These are phyloP conservation scores for Caenorhabditis afra DNA, from an alignment of 2,888 invertebrate species.

Conservation along the genomic window DNA sequence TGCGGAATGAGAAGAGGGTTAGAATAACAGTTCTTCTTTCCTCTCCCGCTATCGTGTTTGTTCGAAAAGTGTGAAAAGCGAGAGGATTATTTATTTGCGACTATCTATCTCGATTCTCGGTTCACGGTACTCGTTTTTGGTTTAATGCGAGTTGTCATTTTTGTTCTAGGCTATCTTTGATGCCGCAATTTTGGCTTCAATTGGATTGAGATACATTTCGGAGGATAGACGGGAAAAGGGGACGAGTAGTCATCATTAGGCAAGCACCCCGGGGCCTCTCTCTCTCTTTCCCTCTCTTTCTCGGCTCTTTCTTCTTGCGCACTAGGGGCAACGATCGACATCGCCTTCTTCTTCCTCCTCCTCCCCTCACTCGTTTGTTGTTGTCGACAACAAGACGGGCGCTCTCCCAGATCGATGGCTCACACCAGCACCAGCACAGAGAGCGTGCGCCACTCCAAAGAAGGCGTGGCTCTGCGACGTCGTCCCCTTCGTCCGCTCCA, in stretches of 20 bases:
- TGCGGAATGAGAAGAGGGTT: slow-evolving; percentile 47
- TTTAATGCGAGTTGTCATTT: background rate
- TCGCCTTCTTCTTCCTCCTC: slow-evolving; percentile 13
- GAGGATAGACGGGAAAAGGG: slow-evolving; percentile 1
- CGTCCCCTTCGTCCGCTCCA: slow-evolving; percentile 25
- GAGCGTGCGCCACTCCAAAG: slow-evolving; percentile 34
- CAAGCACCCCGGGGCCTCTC: slow-evolving; percentile 14
- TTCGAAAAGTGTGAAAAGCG: slow-evolving; percentile 44
- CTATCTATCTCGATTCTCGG: no score
- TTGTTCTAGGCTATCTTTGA: background rate
- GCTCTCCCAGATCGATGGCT: slow-evolving; percentile 53
- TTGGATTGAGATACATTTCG: no score
- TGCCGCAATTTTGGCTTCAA: no score
- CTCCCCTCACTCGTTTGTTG: slow-evolving; percentile 39
- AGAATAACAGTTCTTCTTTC: slow-evolving; percentile 46
- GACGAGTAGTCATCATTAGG: slow-evolving; percentile 51
- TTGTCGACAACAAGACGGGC: slow-evolving; percentile 47
- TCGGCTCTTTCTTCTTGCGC: slow-evolving; percentile 10
- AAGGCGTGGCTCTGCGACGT: slow-evolving; percentile 32
- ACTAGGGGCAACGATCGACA: background rate
- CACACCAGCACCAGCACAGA: slow-evolving; percentile 25
- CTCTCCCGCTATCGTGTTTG: slow-evolving; percentile 5
- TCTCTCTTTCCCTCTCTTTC: slow-evolving; percentile 15
- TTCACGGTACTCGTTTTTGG: slow-evolving; percentile 5
- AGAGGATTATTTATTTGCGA: slow-evolving; percentile 32